These are phyloP conservation scores for Orussus abietinus DNA, from an alignment of 1,140 invertebrate genomes.

Conservation along the genomic window DNA sequence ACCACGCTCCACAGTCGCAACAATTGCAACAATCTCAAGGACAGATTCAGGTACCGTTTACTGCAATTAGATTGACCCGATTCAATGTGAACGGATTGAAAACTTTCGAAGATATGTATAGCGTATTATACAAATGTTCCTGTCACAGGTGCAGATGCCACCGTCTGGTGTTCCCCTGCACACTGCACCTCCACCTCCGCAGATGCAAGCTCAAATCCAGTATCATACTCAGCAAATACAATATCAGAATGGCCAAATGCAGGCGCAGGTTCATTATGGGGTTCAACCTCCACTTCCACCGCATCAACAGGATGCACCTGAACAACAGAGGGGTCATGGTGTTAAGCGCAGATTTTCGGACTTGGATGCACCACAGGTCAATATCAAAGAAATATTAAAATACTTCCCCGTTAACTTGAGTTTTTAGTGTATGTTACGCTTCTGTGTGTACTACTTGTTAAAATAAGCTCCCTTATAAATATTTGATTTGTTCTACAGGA, in stretches of 20 bases:
- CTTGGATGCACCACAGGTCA: conserved; percentile 44
- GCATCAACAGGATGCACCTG: conserved; percentile 39
- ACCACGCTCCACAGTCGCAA: conserved; percentile 39
- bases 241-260: conserved; percentile 49
- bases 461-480: no score
- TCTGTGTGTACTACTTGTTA: no score
- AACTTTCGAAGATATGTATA: not conserved
- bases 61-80: no score
- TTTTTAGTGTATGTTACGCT: not conserved
- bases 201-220: conserved; percentile 44
- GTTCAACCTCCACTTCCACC: conserved; percentile 40
- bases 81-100: not conserved
- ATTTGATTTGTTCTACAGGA: conserved; percentile 28
- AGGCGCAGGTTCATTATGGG: conserved; percentile 44
- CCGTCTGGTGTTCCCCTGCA: conserved; percentile 35
- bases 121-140: conserved; percentile 4
- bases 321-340: conserved; percentile 45
- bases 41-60: conserved; percentile 46
- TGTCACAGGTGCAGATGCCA: conserved; percentile 31
- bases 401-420: no score
- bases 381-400: not conserved
- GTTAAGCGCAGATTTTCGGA: conserved; percentile 49
- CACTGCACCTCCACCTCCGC: conserved; percentile 37
- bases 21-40: conserved; percentile 34
- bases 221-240: conserved; percentile 48